Conservation (phyloP, 1,140 invertebrate genomes). For the Dendroctonus ponderosae region DNA sequence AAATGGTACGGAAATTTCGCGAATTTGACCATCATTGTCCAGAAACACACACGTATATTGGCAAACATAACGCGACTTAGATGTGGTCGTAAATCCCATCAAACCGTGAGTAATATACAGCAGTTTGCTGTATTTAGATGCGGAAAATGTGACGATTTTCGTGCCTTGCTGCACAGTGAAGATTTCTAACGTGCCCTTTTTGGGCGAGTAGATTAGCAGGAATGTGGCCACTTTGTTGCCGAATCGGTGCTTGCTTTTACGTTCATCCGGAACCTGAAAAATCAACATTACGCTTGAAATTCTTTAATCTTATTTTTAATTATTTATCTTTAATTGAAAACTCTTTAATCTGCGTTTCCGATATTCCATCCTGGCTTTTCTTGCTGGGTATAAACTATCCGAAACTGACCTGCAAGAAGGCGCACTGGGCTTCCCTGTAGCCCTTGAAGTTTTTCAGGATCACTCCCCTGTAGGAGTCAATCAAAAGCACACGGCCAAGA, state of each 20-base stretch:
- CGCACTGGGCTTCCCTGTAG: slow-evolving; percentile 89
- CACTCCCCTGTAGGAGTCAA: slow-evolving; percentile 78
- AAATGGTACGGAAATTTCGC: slow-evolving; percentile 84
- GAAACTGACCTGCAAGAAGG: slow-evolving; percentile 68
- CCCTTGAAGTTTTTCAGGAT: slow-evolving; percentile 90
- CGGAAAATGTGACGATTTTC: slow-evolving; percentile 86
- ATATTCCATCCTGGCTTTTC: too few relatives aligned
- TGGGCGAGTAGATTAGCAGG: slow-evolving; percentile 82
- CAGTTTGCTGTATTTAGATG: slow-evolving; percentile 77
- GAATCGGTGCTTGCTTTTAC: slow-evolving; percentile 51
- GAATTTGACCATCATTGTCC: slow-evolving; percentile 76
- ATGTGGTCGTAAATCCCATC: slow-evolving; percentile 61
- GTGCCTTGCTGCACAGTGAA: slow-evolving; percentile 83
- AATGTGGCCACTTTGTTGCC: slow-evolving; percentile 64
- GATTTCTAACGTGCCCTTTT: slow-evolving; percentile 81
- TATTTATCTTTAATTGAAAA: too few relatives aligned
- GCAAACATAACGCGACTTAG: slow-evolving; percentile 53
- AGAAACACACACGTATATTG: slow-evolving; percentile 74
- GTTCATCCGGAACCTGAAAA: slow-evolving; percentile 59
- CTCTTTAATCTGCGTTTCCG: too few relatives aligned
- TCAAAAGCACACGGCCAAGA: slow-evolving; percentile 80
- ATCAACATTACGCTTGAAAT: not conserved
- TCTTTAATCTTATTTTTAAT: too few relatives aligned
- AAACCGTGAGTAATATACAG: slow-evolving; percentile 77
- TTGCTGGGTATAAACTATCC: not conserved